Evolutionary conservation across 1,140 invertebrate species (phyloP).

Genomic region (Zaprionus africanus): DNA sequence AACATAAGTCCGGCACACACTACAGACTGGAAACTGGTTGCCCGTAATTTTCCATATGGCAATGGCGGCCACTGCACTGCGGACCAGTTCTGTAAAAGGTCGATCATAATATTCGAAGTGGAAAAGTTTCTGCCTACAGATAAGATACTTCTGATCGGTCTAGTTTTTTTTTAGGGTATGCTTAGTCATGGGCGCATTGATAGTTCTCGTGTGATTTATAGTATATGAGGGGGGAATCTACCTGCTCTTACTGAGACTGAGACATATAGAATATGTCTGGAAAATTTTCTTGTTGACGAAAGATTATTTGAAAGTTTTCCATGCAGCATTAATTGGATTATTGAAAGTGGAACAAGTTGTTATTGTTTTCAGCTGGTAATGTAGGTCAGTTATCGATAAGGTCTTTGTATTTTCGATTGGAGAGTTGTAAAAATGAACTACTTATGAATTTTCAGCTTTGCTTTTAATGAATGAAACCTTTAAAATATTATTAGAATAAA

Average conservation of each 20-base stretch:
- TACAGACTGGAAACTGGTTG: constrained; percentile 55
- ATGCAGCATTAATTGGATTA: constrained; percentile 3
- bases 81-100: constrained; percentile 75
- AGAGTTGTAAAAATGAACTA: no score
- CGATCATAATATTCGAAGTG: constrained; percentile 39
- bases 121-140: constrained; percentile 37
- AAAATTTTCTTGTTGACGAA: neutral
- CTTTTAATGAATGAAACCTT: neutral
- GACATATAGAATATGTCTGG: neutral
- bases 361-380: neutral
- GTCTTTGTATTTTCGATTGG: neutral
- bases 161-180: neutral
- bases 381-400: constrained; percentile 1
- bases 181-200: constrained; percentile 21
- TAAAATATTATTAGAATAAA: neutral
- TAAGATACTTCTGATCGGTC: constrained; percentile 19
- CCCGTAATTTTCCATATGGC: constrained; percentile 69
- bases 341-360: neutral
- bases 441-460: no score
- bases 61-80: constrained; percentile 51
- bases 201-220: constrained; percentile 24
- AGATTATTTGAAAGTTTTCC: constrained; percentile 3
- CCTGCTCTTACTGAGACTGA: neutral
- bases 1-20: neutral
- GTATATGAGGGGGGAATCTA: neutral